Base-by-base conservation (phyloP, 2,888 invertebrate species). In the Cyrtodaria siliqua region DNA sequence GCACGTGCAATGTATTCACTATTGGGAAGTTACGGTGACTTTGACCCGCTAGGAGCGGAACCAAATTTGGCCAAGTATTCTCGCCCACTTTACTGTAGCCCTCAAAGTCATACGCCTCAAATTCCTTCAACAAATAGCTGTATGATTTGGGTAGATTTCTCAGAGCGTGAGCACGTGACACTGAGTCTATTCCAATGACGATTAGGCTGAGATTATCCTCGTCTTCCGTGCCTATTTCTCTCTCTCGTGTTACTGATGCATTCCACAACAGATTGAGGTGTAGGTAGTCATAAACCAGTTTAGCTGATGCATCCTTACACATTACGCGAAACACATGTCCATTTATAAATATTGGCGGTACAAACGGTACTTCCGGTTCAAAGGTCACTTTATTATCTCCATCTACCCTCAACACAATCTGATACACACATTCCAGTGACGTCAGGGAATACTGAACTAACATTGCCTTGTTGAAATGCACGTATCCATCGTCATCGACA, bases 41-140 rank as follows among this genome's bases (percentile, higher is more conserved):
- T 33, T 44, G 63, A 3, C 84, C 84, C 0, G 82, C 74, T 42
- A 84, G 50, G 9, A 84, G 55, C 9, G 84, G 77, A 2, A 79
- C 44, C 9, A 77, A 16, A 60, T 84, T 84, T 2, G 84, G 84
- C 50, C 72, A 84, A 1, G 84, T 62, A 50, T 81, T 82, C 9
- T 68, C 61, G 1, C 80, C 84, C 14, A 81, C 79, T 53, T 79
- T 82, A 50, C 74, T 84, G 47, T 77, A 79, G n/a, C 84, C 84
- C 27, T 79, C 67, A 40, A 84, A 80, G 23, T 79, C 70, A 33
- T 70, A 77, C 3, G 79, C 74, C 2, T 64, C 64, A 8, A 84
- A 47, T 12, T 59, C 38, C 23, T 77, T 59, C 33, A 60, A 70
- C 8, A 84, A 26, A 40, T 79, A 82, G 44, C 79, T 75, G 33